Evolutionary conservation across 2,888 invertebrate species (phyloP).

Genomic region (Ochlodes sylvanus): DNA sequence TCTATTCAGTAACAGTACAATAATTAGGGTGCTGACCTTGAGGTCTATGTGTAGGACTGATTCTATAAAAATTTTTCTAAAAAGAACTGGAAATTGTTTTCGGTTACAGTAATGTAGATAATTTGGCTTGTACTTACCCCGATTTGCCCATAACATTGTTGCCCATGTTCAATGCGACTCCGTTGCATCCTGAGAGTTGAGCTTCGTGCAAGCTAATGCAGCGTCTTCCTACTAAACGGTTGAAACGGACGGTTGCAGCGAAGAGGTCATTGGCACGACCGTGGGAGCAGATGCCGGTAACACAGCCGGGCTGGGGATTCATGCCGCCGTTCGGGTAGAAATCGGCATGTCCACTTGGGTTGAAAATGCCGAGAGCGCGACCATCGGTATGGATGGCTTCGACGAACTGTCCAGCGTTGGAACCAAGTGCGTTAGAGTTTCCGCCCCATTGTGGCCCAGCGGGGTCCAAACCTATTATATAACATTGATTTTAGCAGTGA

Average conservation of each 20-base stretch:
- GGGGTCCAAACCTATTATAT: slow-evolving; percentile 53
- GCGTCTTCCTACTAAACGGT: slow-evolving; percentile 50
- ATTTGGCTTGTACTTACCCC: slow-evolving; percentile 38
- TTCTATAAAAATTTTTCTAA: too few relatives aligned
- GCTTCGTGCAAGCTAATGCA: slow-evolving; percentile 48
- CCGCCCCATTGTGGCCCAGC: slow-evolving; percentile 52
- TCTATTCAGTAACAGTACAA: too few relatives aligned
- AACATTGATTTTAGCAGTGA: not conserved
- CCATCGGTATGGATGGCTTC: slow-evolving; percentile 57
- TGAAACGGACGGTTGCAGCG: slow-evolving; percentile 49
- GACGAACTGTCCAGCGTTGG: slow-evolving; percentile 50
- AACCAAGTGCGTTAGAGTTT: slow-evolving; percentile 46
- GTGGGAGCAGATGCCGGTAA: slow-evolving; percentile 50
- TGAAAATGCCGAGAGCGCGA: slow-evolving; percentile 51
- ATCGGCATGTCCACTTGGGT: slow-evolving; percentile 50
- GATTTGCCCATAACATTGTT: slow-evolving; percentile 37
- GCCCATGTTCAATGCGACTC: slow-evolving; percentile 39
- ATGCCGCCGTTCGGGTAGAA: slow-evolving; percentile 59
- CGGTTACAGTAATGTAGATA: too few relatives aligned
- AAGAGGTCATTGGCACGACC: slow-evolving; percentile 48
- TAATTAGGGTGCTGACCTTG: too few relatives aligned
- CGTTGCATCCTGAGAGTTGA: slow-evolving; percentile 37
- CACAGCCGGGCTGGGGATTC: slow-evolving; percentile 64
- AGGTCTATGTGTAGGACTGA: too few relatives aligned
- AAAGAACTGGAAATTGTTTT: too few relatives aligned